Evolutionary conservation across 1,140 invertebrate genomes (phyloP), one percentile per base, ranked within the genome.

Genomic region (Trigoniulus corallinus): DNA sequence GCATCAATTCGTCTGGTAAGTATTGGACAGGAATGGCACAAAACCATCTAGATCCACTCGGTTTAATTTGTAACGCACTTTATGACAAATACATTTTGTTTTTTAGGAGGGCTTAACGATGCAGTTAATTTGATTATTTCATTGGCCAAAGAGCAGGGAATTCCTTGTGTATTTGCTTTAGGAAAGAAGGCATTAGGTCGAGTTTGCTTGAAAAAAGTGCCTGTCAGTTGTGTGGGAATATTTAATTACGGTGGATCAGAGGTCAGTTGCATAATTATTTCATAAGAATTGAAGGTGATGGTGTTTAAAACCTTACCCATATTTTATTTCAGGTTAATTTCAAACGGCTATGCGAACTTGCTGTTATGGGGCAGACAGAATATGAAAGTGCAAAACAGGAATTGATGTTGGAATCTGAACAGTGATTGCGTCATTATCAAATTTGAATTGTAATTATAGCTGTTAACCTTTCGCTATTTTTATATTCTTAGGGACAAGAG

Each of bases 211-310:
- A 74, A 74, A 56, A 65, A 69, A 41, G 72, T 72, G 21, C 65
- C 69, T 15, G 68, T 74, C 40, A 74, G 71, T 58, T 72, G 72
- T 10, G 64, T 74, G 22, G 75, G 74, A 20, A 65, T 77, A 15
- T 67, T 73, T 47, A 75, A 73, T 64, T 76, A 74, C 58, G 63
- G 68, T 49, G 74, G 73, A 10, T 64, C 65, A n/a, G 72, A 76
- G 59, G 74, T 74, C 58, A 53, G 56, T n/a, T n/a, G n/a, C n/a
- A n/a, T n/a, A n/a, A n/a, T n/a, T n/a, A n/a, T n/a, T n/a, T n/a
- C n/a, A 50, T 40, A 43, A 50, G 21, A 37, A 10, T 39, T 39
- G 10, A 39, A n/a, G n/a, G n/a, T n/a, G n/a, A n/a, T n/a, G n/a
- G n/a, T n/a, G n/a, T n/a, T n/a, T n/a, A n/a, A n/a, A n/a, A n/a